Percentiles rank a stretch among this genome's conserved stretches.
Conservation (phyloP, 2,888 invertebrate species). For the Ophonus ardosiacus region DNA sequence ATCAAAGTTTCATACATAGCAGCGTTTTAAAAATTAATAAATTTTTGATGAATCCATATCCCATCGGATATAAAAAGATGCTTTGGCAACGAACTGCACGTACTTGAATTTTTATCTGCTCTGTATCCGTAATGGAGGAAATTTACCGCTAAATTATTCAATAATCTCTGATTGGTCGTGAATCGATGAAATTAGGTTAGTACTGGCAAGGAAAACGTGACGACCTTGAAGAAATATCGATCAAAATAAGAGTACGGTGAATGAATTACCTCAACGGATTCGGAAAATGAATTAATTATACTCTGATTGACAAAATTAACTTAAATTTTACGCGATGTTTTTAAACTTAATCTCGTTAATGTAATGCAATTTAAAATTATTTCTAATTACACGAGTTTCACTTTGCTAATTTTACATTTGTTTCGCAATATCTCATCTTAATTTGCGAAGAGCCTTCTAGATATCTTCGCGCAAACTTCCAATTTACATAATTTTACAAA, state of each 20-base stretch:
- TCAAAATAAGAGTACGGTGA: slow-evolving; percentile 8
- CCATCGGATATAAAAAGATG: background rate
- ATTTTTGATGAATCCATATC: background rate
- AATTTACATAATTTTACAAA: background rate
- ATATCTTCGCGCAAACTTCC: background rate
- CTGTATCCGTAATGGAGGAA: slow-evolving; percentile 2
- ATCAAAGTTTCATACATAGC: no score
- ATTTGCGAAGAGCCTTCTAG: background rate
- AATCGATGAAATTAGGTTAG: slow-evolving; percentile 51
- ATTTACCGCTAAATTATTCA: slow-evolving; percentile 46
- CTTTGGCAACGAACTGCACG: background rate
- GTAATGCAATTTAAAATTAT: slow-evolving; percentile 41
- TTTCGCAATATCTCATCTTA: slow-evolving; percentile 7
- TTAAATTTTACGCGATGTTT: slow-evolving; percentile 8
- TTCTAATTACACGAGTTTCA: slow-evolving; percentile 24
- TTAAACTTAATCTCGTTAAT: slow-evolving; percentile 21
- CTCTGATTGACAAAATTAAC: slow-evolving; percentile 21
- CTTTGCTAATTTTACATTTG: slow-evolving; percentile 31
- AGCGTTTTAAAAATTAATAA: background rate
- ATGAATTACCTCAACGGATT: slow-evolving; percentile 44
- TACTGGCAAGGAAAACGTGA: slow-evolving; percentile 35
- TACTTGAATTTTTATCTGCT: background rate
- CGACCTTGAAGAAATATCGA: slow-evolving; percentile 51
- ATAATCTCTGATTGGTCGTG: slow-evolving; percentile 57
- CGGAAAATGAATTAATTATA: slow-evolving; percentile 53